Evolutionary conservation across 2,888 invertebrate species (phyloP).

Genomic region (Iselma pallidipennis): DNA sequence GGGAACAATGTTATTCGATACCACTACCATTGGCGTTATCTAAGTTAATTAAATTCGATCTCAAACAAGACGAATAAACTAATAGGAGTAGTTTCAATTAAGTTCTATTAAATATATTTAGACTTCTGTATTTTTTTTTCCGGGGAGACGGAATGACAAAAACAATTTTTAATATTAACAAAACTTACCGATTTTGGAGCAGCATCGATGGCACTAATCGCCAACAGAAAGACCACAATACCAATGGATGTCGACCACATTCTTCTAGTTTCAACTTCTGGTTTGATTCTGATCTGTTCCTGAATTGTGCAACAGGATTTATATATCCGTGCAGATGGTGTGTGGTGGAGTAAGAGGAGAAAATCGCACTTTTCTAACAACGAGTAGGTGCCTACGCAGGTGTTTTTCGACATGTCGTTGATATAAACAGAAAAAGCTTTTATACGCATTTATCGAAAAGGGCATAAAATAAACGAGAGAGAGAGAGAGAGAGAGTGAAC

Average conservation of each 20-base stretch:
- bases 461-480: not conserved
- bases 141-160: too few relatives aligned
- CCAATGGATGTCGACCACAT: slow-evolving; percentile 11
- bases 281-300: not conserved
- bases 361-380: not conserved
- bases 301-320: not conserved
- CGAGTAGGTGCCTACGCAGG: slow-evolving; percentile 2
- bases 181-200: slow-evolving; percentile 17
- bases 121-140: too few relatives aligned
- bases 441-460: slow-evolving; percentile 9
- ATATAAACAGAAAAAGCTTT: slow-evolving; percentile 16
- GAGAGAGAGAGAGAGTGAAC: not conserved
- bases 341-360: not conserved
- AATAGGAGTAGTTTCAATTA: too few relatives aligned
- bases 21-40: too few relatives aligned
- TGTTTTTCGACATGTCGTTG: slow-evolving; percentile 5
- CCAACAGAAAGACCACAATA: not conserved
- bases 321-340: not conserved
- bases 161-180: not conserved
- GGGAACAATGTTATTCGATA: not conserved
- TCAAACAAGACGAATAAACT: too few relatives aligned
- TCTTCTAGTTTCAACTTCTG: not conserved
- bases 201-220: slow-evolving; percentile 10
- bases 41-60: too few relatives aligned
- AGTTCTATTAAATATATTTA: too few relatives aligned